phyloP scores from a whole-genome alignment of 2,797 vertebrate species.

The Rhinoraja longicauda region DNA sequence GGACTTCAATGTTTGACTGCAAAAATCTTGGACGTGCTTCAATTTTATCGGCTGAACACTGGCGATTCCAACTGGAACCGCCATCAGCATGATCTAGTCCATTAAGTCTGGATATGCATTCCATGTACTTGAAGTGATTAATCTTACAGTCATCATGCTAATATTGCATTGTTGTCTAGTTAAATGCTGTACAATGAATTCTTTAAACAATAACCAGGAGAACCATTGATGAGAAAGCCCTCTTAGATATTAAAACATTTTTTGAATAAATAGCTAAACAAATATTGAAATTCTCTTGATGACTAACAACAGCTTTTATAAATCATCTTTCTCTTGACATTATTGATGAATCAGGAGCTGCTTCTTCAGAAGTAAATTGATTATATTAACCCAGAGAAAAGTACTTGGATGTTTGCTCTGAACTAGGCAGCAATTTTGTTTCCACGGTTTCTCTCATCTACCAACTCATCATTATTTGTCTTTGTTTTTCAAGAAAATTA shows the following conservation, averaged over 20 bases:
- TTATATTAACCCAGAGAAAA: background rate
- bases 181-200: conserved; percentile 14
- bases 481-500: background rate
- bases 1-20: no score
- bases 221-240: background rate
- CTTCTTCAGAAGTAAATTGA: conserved; percentile 17
- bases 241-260: conserved; percentile 28
- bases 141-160: background rate
- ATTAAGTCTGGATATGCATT: no score
- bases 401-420: background rate
- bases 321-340: conserved; percentile 25
- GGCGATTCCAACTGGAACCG: no score
- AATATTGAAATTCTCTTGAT: conserved; percentile 5
- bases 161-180: conserved; percentile 18
- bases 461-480: background rate
- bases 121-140: conserved; percentile 6
- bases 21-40: no score
- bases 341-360: conserved; percentile 28
- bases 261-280: conserved; percentile 5
- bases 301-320: conserved; percentile 18
- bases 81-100: no score
- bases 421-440: background rate
- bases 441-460: background rate
- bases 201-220: background rate
- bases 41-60: no score